Percentiles rank a stretch among this genome's conserved stretches.
Conservation (phyloP, 2,113 vertebrate species). For the Carlito syrichta region DNA sequence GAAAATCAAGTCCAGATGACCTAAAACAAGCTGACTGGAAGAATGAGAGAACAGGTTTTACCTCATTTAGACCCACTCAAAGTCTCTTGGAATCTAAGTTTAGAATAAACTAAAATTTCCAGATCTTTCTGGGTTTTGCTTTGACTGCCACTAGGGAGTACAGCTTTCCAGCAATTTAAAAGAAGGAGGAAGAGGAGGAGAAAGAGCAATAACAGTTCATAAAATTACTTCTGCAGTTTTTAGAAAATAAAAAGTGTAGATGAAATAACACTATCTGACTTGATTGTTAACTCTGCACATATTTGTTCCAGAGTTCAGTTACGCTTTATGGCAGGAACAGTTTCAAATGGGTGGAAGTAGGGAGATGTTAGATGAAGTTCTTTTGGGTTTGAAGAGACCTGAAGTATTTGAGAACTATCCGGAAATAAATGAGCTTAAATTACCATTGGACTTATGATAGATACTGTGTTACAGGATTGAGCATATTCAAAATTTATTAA, state of each 20-base stretch:
- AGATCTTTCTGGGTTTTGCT: conserved; percentile 41
- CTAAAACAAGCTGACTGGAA: background rate
- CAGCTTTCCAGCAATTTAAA: background rate
- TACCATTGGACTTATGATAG: background rate
- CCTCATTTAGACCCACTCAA: conserved; percentile 48
- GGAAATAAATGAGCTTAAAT: conserved; percentile 27
- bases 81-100: conserved; percentile 37
- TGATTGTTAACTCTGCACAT: background rate
- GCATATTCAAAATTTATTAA: conserved; percentile 46
- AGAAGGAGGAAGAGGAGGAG: background rate
- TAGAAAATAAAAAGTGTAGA: background rate
- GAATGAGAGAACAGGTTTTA: conserved; percentile 47
- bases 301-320: background rate
- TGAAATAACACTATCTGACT: background rate
- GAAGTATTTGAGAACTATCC: conserved; percentile 38
- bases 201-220: background rate
- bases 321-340: background rate
- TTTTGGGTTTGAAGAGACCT: conserved; percentile 27
- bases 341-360: background rate
- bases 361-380: background rate
- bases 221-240: background rate
- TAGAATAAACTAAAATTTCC: conserved; percentile 41
- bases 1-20: conserved; percentile 71
- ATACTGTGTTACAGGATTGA: background rate
- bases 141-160: background rate